These are phyloP conservation scores for Antheraea yamamai DNA, from an alignment of 2,888 invertebrate species.

Conservation along the genomic window DNA sequence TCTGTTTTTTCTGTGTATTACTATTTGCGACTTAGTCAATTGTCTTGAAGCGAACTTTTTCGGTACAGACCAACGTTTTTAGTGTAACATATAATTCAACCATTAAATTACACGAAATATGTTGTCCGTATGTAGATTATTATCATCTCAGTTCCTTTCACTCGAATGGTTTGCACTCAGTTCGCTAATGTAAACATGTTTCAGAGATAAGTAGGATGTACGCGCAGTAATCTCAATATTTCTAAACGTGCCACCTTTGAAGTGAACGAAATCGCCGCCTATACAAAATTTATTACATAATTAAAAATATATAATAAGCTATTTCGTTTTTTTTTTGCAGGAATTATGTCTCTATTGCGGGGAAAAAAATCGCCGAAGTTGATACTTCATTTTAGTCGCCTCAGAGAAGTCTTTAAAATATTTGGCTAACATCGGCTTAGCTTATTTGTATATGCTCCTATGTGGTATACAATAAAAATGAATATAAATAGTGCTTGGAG, in stretches of 20 bases:
- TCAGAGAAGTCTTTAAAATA: too few relatives aligned
- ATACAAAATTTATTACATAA: not conserved
- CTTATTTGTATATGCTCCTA: too few relatives aligned
- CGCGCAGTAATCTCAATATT: not conserved
- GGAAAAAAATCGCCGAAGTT: too few relatives aligned
- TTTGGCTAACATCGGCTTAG: too few relatives aligned
- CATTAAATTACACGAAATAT: not conserved
- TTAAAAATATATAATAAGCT: not conserved
- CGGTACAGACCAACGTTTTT: not conserved
- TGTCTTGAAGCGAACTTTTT: not conserved
- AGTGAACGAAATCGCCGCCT: not conserved
- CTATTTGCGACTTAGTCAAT: too few relatives aligned
- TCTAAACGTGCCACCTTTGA: not conserved
- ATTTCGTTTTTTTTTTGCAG: too few relatives aligned
- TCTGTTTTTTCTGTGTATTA: too few relatives aligned
- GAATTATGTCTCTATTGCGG: too few relatives aligned
- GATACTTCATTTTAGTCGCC: too few relatives aligned
- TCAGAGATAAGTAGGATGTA: not conserved
- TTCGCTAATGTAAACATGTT: not conserved
- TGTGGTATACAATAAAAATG: too few relatives aligned
- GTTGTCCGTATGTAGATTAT: not conserved
- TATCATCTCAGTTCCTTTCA: conserved; percentile 5
- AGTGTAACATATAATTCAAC: not conserved
- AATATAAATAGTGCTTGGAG: too few relatives aligned
- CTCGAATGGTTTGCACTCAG: not conserved